A percentile compares a stretch with the other conserved stretches of the same genome.
Conservation (phyloP, 2,888 invertebrate genomes). For the Ecdyonurus torrentis region DNA sequence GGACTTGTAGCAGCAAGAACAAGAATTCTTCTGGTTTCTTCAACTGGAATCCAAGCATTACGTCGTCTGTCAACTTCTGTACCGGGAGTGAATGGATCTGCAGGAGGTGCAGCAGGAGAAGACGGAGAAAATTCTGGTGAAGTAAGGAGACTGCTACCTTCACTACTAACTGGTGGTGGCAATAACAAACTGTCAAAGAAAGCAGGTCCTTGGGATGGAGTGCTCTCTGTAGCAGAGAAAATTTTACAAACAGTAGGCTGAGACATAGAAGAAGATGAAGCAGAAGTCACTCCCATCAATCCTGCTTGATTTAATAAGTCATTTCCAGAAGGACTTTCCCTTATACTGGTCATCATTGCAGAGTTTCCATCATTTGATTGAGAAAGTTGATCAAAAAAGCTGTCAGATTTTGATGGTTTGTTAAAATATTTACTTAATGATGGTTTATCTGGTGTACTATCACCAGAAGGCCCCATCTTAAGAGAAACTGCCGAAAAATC, state of each 20-base stretch:
- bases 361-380: conserved; percentile 15
- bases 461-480: not conserved
- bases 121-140: conserved; percentile 12
- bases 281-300: not conserved
- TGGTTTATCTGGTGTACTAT: conserved; percentile 7
- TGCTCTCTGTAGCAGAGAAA: too few relatives aligned
- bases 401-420: conserved; percentile 14
- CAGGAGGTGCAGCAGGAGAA: not conserved
- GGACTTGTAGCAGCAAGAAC: conserved; percentile 44
- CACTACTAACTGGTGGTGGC: conserved; percentile 9
- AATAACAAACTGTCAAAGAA: conserved; percentile 10
- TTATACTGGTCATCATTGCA: conserved; percentile 19
- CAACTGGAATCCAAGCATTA: conserved; percentile 70
- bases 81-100: not conserved
- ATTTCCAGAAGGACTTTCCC: conserved; percentile 16
- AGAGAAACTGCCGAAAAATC: not conserved
- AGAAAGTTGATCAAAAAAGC: conserved; percentile 18
- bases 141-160: conserved; percentile 12
- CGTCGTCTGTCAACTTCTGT: conserved; percentile 25
- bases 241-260: not conserved
- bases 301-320: conserved; percentile 14
- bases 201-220: not conserved
- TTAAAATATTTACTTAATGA: conserved; percentile 15
- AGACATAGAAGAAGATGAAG: not conserved
- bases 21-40: conserved; percentile 50